phyloP scores from a whole-genome alignment of 2,797 vertebrate genomes.

The Oreochromis mossambicus region DNA sequence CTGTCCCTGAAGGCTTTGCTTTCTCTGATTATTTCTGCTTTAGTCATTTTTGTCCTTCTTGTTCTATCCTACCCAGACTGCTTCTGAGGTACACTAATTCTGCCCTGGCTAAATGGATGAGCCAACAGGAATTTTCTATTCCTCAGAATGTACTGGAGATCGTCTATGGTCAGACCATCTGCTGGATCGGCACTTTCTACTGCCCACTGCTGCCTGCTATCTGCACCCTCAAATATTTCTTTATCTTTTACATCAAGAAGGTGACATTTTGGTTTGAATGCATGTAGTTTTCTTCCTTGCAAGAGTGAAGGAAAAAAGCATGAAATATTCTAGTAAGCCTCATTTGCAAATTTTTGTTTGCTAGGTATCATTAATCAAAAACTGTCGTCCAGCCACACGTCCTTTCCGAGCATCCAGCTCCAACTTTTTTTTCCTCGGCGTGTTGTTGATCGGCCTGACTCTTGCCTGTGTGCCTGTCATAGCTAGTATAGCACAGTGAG shows the following conservation, averaged over 20 bases:
- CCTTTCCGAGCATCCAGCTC: constrained; percentile 92
- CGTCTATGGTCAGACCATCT: constrained; percentile 95
- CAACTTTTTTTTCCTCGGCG: constrained; percentile 90
- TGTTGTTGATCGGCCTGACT: constrained; percentile 87
- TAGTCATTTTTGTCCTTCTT: background rate
- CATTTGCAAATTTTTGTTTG: background rate
- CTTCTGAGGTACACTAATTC: constrained; percentile 84
- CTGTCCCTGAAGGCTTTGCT: background rate
- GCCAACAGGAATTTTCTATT: constrained; percentile 88
- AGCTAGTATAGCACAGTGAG: constrained; percentile 86
- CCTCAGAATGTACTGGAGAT: constrained; percentile 93
- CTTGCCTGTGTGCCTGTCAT: constrained; percentile 85
- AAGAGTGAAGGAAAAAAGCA: background rate
- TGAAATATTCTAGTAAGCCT: background rate
- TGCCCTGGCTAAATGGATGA: constrained; percentile 80
- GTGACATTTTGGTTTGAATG: constrained; percentile 34
- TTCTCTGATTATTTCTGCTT: background rate
- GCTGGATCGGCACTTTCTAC: constrained; percentile 96
- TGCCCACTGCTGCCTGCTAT: constrained; percentile 91
- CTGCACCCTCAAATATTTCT: constrained; percentile 89
- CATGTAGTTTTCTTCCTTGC: background rate
- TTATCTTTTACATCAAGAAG: constrained; percentile 97
- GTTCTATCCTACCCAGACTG: constrained; percentile 70
- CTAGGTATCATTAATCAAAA: constrained; percentile 85
- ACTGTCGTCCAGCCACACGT: constrained; percentile 83